phyloP scores from a whole-genome alignment of 2,113 vertebrate genomes.

The Nematolebias whitei region DNA sequence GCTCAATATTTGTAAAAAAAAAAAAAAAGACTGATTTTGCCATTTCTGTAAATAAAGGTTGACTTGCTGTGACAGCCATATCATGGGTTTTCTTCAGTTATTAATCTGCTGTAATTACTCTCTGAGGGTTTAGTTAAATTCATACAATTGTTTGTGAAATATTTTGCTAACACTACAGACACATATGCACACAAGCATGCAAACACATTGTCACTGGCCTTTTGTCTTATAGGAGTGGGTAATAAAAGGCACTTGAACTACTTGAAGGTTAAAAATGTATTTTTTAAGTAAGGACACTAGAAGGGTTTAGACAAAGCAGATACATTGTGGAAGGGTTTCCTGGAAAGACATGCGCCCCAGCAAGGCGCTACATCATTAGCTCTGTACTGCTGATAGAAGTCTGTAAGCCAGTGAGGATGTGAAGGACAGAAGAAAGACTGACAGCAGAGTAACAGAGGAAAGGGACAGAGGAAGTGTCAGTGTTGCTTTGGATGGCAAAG shows the following conservation, averaged over 20 bases:
- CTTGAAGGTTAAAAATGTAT: neutral
- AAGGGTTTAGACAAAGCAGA: neutral
- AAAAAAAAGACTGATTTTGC: too few species aligned
- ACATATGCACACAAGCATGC: too few species aligned
- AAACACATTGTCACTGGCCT: too few species aligned
- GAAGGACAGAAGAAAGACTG: constrained; percentile 64
- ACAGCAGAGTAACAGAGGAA: constrained; percentile 51
- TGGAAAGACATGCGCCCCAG: constrained; percentile 19
- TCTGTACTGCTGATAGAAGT: constrained; percentile 43
- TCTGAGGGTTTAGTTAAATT: too few species aligned
- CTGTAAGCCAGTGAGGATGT: constrained; percentile 46
- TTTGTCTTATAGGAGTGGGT: too few species aligned
- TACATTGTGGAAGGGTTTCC: constrained; percentile 1
- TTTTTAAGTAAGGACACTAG: neutral
- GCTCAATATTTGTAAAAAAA: too few species aligned
- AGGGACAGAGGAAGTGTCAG: constrained; percentile 72
- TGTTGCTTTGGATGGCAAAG: constrained; percentile 67
- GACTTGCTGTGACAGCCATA: too few species aligned
- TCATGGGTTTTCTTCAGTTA: too few species aligned
- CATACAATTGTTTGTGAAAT: too few species aligned
- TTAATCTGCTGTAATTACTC: too few species aligned
- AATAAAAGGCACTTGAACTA: neutral
- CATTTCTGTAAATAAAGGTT: too few species aligned
- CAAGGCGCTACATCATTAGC: constrained; percentile 53
- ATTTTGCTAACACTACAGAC: too few species aligned